phyloP scores from a whole-genome alignment of 2,797 vertebrate genomes.

The Pygocentrus nattereri region DNA sequence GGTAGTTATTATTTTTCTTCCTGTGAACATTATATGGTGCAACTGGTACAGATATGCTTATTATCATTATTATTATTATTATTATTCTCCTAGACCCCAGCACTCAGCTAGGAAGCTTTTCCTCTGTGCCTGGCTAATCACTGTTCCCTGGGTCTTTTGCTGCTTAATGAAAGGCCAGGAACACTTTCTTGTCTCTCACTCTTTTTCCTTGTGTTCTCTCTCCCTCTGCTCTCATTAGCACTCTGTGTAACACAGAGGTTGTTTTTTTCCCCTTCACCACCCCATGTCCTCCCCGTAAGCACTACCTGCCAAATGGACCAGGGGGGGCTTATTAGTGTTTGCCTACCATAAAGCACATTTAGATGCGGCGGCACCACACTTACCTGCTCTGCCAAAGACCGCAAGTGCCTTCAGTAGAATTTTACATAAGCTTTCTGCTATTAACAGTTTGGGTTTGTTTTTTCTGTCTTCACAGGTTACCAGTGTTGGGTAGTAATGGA shows the following conservation, averaged over 20 bases:
- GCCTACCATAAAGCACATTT: constrained; percentile 46
- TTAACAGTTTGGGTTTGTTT: constrained; percentile 13
- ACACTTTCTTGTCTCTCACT: constrained; percentile 41
- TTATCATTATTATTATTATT: constrained; percentile 25
- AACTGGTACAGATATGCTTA: neutral
- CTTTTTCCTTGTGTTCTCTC: constrained; percentile 28
- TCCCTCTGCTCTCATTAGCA: constrained; percentile 52
- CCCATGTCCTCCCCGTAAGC: constrained; percentile 33
- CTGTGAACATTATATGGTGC: neutral
- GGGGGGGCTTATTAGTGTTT: constrained; percentile 56
- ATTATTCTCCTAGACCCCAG: constrained; percentile 15
- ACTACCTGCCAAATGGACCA: constrained; percentile 45
- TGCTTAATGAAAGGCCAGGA: constrained; percentile 56
- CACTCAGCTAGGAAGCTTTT: constrained; percentile 39
- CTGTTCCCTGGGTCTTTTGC: constrained; percentile 50
- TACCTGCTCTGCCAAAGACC: constrained; percentile 39
- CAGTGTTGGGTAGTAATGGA: neutral
- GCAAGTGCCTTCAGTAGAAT: constrained; percentile 53
- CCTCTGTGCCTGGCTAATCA: constrained; percentile 34
- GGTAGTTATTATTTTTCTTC: constrained; percentile 10
- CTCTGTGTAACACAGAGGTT: constrained; percentile 51
- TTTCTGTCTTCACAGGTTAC: neutral
- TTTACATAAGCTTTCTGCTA: constrained; percentile 47
- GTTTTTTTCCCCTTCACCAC: constrained; percentile 43
- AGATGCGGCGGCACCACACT: constrained; percentile 22